Percentiles rank a stretch among this genome's conserved stretches.
Evolutionary conservation across 2,797 vertebrate species (phyloP).

Genomic region (Crenichthys baileyi): DNA sequence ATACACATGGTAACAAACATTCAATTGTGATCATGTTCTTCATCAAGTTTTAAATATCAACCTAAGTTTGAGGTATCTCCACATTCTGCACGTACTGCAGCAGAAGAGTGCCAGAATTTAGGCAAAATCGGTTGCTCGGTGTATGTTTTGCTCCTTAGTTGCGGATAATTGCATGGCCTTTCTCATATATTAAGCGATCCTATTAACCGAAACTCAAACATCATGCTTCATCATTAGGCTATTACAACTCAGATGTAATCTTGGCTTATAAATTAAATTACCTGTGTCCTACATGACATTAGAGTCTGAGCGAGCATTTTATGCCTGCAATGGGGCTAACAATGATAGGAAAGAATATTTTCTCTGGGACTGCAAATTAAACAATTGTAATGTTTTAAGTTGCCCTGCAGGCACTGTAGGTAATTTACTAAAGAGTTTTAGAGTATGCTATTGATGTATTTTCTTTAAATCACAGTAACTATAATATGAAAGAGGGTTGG

Average conservation of each 20-base stretch:
- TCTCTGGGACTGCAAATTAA: slow-evolving; percentile 57
- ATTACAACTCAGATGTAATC: slow-evolving; percentile 73
- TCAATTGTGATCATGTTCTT: slow-evolving; percentile 4
- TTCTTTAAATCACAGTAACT: neutral
- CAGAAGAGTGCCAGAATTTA: slow-evolving; percentile 16
- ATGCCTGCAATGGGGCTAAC: slow-evolving; percentile 49
- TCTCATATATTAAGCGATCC: slow-evolving; percentile 66
- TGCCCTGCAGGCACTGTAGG: slow-evolving; percentile 11
- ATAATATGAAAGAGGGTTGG: neutral
- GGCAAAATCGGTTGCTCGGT: slow-evolving; percentile 28
- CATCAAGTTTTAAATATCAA: slow-evolving; percentile 5
- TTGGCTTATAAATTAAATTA: slow-evolving; percentile 78
- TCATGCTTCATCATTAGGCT: slow-evolving; percentile 76
- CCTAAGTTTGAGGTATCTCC: neutral
- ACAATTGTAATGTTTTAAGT: slow-evolving; percentile 50
- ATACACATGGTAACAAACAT: neutral
- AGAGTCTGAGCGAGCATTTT: slow-evolving; percentile 60
- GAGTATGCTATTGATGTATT: neutral
- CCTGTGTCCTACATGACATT: slow-evolving; percentile 78
- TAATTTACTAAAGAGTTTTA: slow-evolving; percentile 33
- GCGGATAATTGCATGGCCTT: slow-evolving; percentile 47
- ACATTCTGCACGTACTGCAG: neutral
- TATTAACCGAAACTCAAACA: slow-evolving; percentile 76
- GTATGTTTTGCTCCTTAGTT: slow-evolving; percentile 45
- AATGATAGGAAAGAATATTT: slow-evolving; percentile 59